Evolutionary conservation across 2,797 vertebrate species (phyloP).

Genomic region (Phaenicophaeus curvirostris): DNA sequence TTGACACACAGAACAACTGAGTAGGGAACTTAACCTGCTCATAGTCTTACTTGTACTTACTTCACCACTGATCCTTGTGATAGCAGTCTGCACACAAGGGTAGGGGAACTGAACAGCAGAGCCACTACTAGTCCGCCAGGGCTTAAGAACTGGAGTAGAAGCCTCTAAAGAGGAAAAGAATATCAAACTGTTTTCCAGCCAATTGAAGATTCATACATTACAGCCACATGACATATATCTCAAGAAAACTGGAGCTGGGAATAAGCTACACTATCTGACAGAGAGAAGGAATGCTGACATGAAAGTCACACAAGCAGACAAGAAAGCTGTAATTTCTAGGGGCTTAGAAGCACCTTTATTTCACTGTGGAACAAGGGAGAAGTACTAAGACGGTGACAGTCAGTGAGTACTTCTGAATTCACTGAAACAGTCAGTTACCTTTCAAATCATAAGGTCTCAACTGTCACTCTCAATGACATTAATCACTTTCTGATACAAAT

Average conservation of each 20-base stretch:
- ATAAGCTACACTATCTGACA: neutral
- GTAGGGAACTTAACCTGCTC: neutral
- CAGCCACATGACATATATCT: accelerated
- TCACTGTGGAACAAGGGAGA: neutral
- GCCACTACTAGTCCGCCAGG: slow-evolving; percentile 81
- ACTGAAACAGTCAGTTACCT: neutral
- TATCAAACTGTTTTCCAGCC: neutral
- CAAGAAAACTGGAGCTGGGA: neutral
- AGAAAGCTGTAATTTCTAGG: neutral
- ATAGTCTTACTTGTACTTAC: slow-evolving; percentile 70
- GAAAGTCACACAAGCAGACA: neutral
- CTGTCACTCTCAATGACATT: neutral
- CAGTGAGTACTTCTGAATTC: neutral
- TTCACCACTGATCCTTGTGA: slow-evolving; percentile 82
- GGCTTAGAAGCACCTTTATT: neutral
- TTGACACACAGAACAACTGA: neutral
- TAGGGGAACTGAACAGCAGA: slow-evolving; percentile 81
- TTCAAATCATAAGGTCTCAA: neutral
- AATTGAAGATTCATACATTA: neutral
- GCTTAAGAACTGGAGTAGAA: slow-evolving; percentile 74
- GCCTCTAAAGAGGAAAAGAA: slow-evolving; percentile 72
- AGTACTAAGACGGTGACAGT: neutral
- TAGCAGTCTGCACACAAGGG: slow-evolving; percentile 82
- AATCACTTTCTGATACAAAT: neutral
- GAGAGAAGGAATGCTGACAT: neutral